These are phyloP conservation scores for Microplitis mediator DNA, from an alignment of 1,140 invertebrate genomes.

Conservation along the genomic window DNA sequence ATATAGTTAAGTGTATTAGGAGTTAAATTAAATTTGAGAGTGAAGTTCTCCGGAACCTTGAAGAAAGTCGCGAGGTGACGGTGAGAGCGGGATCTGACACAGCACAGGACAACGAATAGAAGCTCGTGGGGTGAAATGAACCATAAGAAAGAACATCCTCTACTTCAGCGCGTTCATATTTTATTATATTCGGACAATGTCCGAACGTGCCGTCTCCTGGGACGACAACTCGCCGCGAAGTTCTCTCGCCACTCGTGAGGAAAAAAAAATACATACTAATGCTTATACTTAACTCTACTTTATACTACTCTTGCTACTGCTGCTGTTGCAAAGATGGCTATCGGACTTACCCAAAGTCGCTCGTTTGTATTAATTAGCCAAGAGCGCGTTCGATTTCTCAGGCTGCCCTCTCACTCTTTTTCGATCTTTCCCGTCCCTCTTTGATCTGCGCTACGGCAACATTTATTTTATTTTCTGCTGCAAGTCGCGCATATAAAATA, in stretches of 20 bases:
- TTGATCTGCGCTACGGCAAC: slow-evolving; percentile 23
- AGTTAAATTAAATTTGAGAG: neutral
- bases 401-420: neutral
- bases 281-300: neutral
- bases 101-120: too few relatives aligned
- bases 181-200: neutral
- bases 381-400: slow-evolving; percentile 41
- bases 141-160: neutral
- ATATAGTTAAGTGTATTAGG: neutral
- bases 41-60: neutral
- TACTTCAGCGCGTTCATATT: neutral
- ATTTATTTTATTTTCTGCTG: neutral
- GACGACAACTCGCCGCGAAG: neutral
- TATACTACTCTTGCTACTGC: too few relatives aligned
- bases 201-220: slow-evolving; percentile 10
- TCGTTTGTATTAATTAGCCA: slow-evolving; percentile 47
- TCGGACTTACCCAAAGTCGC: slow-evolving; percentile 30
- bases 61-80: neutral
- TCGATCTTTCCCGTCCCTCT: slow-evolving; percentile 33
- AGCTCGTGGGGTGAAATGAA: neutral
- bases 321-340: slow-evolving; percentile 32
- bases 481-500: too few relatives aligned
- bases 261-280: slow-evolving; percentile 24
- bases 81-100: too few relatives aligned
- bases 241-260: slow-evolving; percentile 8